phyloP scores from a whole-genome alignment of 2,888 invertebrate genomes.

The Thera obeliscata region DNA sequence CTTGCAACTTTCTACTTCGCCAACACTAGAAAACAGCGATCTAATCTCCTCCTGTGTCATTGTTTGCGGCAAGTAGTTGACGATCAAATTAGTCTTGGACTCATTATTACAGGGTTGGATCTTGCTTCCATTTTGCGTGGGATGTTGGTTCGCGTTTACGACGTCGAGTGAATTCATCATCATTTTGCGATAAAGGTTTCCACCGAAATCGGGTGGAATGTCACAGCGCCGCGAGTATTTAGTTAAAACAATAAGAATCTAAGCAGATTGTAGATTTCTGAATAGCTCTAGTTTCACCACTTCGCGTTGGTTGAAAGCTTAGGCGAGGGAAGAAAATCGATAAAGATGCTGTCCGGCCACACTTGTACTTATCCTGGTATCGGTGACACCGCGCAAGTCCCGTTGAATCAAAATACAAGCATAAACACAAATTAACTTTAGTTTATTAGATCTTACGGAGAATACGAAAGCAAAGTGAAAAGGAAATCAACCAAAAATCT shows the following conservation, averaged over 20 bases:
- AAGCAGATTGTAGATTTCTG: slow-evolving; percentile 67
- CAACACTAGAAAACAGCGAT: slow-evolving; percentile 96
- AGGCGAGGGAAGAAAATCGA: slow-evolving; percentile 85
- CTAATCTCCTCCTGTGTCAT: slow-evolving; percentile 99
- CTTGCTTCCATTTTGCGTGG: slow-evolving; percentile 91
- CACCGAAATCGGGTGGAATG: slow-evolving; percentile 65
- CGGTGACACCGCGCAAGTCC: slow-evolving; percentile 67
- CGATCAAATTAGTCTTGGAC: slow-evolving; percentile 99
- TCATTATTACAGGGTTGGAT: slow-evolving; percentile 90
- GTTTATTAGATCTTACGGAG: slow-evolving; percentile 81
- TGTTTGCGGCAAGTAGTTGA: slow-evolving; percentile 99
- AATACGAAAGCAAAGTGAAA: slow-evolving; percentile 83
- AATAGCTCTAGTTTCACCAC: slow-evolving; percentile 71
- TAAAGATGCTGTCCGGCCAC: slow-evolving; percentile 80
- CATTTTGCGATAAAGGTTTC: slow-evolving; percentile 73
- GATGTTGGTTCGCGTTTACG: slow-evolving; percentile 79
- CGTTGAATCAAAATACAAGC: slow-evolving; percentile 77
- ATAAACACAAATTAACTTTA: slow-evolving; percentile 78
- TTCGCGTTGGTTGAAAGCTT: slow-evolving; percentile 84
- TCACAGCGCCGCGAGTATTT: slow-evolving; percentile 60
- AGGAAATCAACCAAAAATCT: slow-evolving; percentile 85
- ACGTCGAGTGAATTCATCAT: slow-evolving; percentile 82
- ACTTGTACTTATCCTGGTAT: slow-evolving; percentile 78
- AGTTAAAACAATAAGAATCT: slow-evolving; percentile 56
- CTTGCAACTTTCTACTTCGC: slow-evolving; percentile 98